Base-by-base conservation (phyloP, 1,140 invertebrate genomes). In the Piezodorus guildinii region DNA sequence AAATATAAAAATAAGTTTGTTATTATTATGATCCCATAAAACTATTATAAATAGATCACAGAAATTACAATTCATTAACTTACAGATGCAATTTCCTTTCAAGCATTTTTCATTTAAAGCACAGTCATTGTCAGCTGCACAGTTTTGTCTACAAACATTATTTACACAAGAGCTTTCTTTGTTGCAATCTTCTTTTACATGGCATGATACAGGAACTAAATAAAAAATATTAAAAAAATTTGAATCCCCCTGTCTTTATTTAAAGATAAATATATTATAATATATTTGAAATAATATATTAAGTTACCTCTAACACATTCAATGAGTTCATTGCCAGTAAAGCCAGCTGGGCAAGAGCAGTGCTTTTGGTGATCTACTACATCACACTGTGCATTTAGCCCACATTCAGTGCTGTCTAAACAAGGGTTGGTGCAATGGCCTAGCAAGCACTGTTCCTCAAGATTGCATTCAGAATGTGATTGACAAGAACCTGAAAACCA, bases 51-150 rank as follows among this genome's bases (percentile, higher is more conserved):
- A 39, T 39, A 4, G 3, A 10, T 39, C 34, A 10, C 3, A 39
- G 6, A 4, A 39, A 10, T 39, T 10, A 12, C 12, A 12, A 39
- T 39, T 30, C 3, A 9, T 56, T 64, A 69, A 84, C 84, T 83
- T 78, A 88, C 85, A 76, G 62, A 90, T 81, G 71, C 91, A 95
- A 69, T 83, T 85, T 62, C 84, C 85, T 70, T 80, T 79, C 5
- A 90, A 76, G 75, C 92, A 95, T 75, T 91, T 90, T 74, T 94
- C 91, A 72, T 94, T 94, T 58, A 88, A 79, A n/a, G 91, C 90
- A 74, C 92, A 95, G 62, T 91, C 81, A 67, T 85, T 83, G 73
- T 95, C 91, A n/a, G 71, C 74, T 27, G 74, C 73, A 71, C 92
- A 95, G 25, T 77, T 77, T 0, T 86, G 85, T 49, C 86, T 73